Conservation (phyloP, 2,888 invertebrate species). For the Tyria jacobaeae region DNA sequence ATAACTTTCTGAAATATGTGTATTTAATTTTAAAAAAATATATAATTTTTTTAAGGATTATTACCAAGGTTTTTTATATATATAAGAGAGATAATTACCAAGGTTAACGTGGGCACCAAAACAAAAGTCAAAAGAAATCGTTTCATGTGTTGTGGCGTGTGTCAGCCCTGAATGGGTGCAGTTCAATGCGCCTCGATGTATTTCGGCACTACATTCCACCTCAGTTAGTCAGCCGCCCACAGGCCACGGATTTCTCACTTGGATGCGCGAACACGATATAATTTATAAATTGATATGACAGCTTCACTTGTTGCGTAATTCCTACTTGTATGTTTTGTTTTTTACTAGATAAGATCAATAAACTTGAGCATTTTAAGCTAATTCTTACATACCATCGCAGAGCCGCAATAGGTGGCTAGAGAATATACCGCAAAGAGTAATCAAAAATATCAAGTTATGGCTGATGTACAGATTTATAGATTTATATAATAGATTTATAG, state of each 20-base stretch:
- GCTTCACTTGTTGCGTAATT: conserved; percentile 40
- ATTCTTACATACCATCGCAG: neutral
- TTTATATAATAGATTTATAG: no score
- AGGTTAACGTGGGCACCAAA: no score
- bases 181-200: conserved; percentile 51
- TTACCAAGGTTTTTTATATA: no score
- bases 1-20: no score
- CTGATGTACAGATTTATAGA: no score
- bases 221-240: conserved; percentile 54
- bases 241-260: conserved; percentile 40
- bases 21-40: no score
- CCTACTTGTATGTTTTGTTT: conserved; percentile 34
- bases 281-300: conserved; percentile 49
- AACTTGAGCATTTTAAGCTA: conserved; percentile 8
- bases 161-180: conserved; percentile 50
- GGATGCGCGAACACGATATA: conserved; percentile 46
- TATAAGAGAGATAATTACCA: no score
- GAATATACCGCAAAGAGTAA: neutral
- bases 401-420: neutral
- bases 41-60: no score
- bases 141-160: neutral
- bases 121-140: no score
- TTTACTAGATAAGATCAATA: conserved; percentile 22
- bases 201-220: conserved; percentile 54
- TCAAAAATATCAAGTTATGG: neutral